Evolutionary conservation across 2,888 invertebrate species (phyloP).

Genomic region (Brachyptera risi): DNA sequence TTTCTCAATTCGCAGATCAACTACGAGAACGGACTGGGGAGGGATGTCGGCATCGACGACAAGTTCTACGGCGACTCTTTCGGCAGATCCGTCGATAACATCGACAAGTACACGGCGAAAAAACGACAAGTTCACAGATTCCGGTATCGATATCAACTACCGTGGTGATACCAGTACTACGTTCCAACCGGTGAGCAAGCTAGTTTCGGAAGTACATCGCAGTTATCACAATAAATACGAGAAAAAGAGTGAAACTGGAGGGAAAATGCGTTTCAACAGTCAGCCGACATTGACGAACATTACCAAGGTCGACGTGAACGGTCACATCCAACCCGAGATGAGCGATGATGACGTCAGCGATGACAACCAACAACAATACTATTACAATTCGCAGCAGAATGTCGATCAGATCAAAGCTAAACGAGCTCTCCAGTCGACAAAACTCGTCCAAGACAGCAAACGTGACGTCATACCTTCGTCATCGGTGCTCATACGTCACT

Average conservation of each 20-base stretch:
- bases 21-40: conserved; percentile 20
- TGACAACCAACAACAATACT: conserved; percentile 47
- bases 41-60: conserved; percentile 1
- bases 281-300: conserved; percentile 23
- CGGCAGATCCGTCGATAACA: conserved; percentile 16
- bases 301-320: conserved; percentile 27
- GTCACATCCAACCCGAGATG: conserved; percentile 14
- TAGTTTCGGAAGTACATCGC: neutral
- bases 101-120: conserved; percentile 44
- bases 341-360: conserved; percentile 19
- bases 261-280: neutral
- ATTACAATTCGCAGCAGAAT: conserved; percentile 8
- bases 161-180: conserved; percentile 34
- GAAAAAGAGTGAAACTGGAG: neutral
- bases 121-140: conserved; percentile 66
- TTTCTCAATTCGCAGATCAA: conserved; percentile 30
- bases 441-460: neutral
- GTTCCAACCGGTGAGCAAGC: neutral
- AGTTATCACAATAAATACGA: conserved; percentile 13
- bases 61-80: conserved; percentile 6
- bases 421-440: neutral
- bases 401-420: conserved; percentile 7
- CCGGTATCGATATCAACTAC: conserved; percentile 78
- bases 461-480: conserved; percentile 28
- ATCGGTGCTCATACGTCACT: conserved; percentile 26